Conservation (phyloP, 2,797 vertebrate genomes). For the Hippoglossus hippoglossus region DNA sequence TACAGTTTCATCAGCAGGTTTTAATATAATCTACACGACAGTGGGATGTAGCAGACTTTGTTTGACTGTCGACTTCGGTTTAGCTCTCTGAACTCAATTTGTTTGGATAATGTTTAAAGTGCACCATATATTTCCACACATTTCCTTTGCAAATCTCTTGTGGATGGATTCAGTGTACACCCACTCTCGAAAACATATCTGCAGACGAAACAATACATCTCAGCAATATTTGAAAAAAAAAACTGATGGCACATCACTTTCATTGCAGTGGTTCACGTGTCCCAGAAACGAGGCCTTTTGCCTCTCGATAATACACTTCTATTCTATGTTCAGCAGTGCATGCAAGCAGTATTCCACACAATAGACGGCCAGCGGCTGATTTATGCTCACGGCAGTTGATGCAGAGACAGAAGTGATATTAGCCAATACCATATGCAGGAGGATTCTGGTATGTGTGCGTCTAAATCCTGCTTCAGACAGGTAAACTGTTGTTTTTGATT, state of each 20-base stretch:
- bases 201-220: constrained; percentile 30
- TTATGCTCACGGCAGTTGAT: not conserved
- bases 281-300: constrained; percentile 17
- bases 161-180: constrained; percentile 25
- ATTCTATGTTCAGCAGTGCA: constrained; percentile 23
- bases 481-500: not conserved
- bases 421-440: not conserved
- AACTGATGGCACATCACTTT: constrained; percentile 42
- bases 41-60: constrained; percentile 53
- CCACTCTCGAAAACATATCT: constrained; percentile 22
- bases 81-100: constrained; percentile 47
- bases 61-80: constrained; percentile 62
- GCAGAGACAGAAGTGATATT: not conserved
- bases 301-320: constrained; percentile 7
- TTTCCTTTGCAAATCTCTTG: constrained; percentile 15
- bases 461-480: too few relatives aligned
- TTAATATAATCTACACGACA: constrained; percentile 52
- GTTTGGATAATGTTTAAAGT: constrained; percentile 47
- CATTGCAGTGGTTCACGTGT: constrained; percentile 29
- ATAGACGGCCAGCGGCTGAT: constrained; percentile 10
- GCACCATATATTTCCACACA: constrained; percentile 32
- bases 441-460: not conserved
- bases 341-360: not conserved
- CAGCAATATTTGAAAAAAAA: constrained; percentile 11
- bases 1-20: constrained; percentile 55